Evolutionary conservation across 2,888 invertebrate species (phyloP).

Genomic region (Melieria picta): DNA sequence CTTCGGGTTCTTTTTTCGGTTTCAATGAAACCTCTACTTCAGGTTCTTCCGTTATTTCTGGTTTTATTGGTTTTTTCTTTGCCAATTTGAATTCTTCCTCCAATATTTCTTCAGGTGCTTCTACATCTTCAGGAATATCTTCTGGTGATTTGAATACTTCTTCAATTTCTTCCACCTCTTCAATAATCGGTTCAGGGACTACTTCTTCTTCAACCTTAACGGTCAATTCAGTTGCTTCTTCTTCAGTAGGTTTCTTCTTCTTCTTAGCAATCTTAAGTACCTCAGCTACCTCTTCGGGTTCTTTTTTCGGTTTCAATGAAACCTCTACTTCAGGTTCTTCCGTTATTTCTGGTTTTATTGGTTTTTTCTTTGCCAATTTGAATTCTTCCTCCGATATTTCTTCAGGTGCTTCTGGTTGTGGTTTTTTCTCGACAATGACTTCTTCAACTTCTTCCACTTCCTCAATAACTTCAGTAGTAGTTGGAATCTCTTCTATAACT

Average conservation of each 20-base stretch:
- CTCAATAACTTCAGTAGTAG: slow-evolving; percentile 51
- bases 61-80: slow-evolving; percentile 41
- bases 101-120: slow-evolving; percentile 46
- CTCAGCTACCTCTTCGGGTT: slow-evolving; percentile 51
- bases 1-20: slow-evolving; percentile 49
- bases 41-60: slow-evolving; percentile 50
- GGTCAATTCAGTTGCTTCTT: slow-evolving; percentile 51
- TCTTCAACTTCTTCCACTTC: slow-evolving; percentile 54
- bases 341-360: slow-evolving; percentile 43
- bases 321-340: slow-evolving; percentile 50
- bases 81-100: slow-evolving; percentile 44
- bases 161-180: slow-evolving; percentile 47
- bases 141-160: slow-evolving; percentile 46
- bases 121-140: slow-evolving; percentile 47
- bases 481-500: slow-evolving; percentile 48
- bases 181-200: slow-evolving; percentile 48
- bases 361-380: slow-evolving; percentile 42
- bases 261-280: slow-evolving; percentile 48
- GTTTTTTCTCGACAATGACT: no score
- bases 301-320: slow-evolving; percentile 46
- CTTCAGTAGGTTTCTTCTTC: slow-evolving; percentile 52
- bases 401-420: slow-evolving; percentile 46
- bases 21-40: slow-evolving; percentile 47
- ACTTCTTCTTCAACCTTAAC: slow-evolving; percentile 57
- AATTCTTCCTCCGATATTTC: slow-evolving; percentile 45